Conservation (phyloP, 2,797 vertebrate species). For the Melanotaenia nigrans region DNA sequence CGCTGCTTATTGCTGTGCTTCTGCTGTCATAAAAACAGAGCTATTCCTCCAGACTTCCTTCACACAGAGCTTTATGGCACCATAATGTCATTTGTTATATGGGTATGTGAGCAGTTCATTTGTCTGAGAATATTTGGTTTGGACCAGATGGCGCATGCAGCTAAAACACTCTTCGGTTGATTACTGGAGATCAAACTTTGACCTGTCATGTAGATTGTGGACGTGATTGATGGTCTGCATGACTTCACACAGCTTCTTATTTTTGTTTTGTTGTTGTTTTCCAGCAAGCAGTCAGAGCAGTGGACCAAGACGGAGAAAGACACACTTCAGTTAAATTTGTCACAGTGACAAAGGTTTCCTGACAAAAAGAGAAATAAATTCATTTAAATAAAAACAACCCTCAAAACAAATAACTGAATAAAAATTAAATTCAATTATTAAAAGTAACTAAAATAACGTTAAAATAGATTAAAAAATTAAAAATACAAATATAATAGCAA, state of each 20-base stretch:
- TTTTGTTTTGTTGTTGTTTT: conserved; percentile 25
- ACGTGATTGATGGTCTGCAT: conserved; percentile 67
- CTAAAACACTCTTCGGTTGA: conserved; percentile 56
- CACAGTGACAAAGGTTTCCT: neutral
- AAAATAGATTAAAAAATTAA: too few relatives aligned
- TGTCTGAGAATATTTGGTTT: conserved; percentile 75
- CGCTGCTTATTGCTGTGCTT: conserved; percentile 35
- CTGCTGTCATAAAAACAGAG: conserved; percentile 70
- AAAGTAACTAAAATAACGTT: too few relatives aligned
- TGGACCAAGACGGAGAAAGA: neutral
- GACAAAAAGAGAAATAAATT: neutral
- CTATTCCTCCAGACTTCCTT: conserved; percentile 73
- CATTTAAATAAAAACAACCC: neutral
- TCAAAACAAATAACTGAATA: too few relatives aligned
- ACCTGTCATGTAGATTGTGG: conserved; percentile 50
- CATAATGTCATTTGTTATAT: conserved; percentile 69
- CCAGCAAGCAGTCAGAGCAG: conserved; percentile 25
- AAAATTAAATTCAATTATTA: too few relatives aligned
- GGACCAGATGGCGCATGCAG: conserved; percentile 72
- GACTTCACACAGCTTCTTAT: conserved; percentile 48
- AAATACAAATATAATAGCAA: too few relatives aligned
- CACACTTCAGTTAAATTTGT: neutral
- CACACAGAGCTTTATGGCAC: conserved; percentile 70
- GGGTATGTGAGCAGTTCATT: conserved; percentile 63
- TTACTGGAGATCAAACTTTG: conserved; percentile 39